A percentile compares a stretch with the other conserved stretches of the same genome.
Conservation (phyloP, 2,113 vertebrate genomes). For the Psephotus haematonotus region DNA sequence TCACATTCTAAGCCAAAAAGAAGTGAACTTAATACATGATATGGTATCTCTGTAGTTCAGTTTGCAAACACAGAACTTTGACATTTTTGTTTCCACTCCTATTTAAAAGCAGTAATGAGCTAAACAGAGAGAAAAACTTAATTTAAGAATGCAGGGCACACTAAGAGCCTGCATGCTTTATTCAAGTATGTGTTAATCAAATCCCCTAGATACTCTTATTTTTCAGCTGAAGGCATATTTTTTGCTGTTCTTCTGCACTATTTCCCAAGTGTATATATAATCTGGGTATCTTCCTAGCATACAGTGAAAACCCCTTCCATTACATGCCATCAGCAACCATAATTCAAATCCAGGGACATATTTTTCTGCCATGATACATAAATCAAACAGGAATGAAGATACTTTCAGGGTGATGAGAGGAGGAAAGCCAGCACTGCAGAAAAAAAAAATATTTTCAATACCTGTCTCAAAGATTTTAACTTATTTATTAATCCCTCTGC, state of each 20-base stretch:
- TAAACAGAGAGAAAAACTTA: not conserved
- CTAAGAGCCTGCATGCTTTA: not conserved
- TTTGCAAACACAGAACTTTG: not conserved
- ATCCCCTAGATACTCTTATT: not conserved
- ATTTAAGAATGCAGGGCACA: not conserved
- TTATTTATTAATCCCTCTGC: conserved; percentile 25
- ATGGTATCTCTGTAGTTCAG: not conserved
- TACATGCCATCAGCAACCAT: not conserved
- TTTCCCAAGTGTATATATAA: not conserved
- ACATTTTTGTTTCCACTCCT: not conserved
- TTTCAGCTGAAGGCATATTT: not conserved
- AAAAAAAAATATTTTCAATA: not conserved
- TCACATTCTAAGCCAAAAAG: not conserved
- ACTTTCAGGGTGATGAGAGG: not conserved
- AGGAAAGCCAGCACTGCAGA: not conserved
- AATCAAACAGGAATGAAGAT: conserved; percentile 40
- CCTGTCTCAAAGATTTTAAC: not conserved
- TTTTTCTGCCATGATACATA: not conserved
- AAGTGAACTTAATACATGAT: not conserved
- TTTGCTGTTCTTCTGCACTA: not conserved
- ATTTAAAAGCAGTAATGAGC: not conserved
- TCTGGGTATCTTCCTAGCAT: not conserved
- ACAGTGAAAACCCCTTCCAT: not conserved
- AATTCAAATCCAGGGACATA: not conserved
- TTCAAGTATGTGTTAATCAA: not conserved